Evolutionary conservation across 2,797 vertebrate species (phyloP), one percentile per base, ranked within the genome.

Genomic region (Salmo trutta): DNA sequence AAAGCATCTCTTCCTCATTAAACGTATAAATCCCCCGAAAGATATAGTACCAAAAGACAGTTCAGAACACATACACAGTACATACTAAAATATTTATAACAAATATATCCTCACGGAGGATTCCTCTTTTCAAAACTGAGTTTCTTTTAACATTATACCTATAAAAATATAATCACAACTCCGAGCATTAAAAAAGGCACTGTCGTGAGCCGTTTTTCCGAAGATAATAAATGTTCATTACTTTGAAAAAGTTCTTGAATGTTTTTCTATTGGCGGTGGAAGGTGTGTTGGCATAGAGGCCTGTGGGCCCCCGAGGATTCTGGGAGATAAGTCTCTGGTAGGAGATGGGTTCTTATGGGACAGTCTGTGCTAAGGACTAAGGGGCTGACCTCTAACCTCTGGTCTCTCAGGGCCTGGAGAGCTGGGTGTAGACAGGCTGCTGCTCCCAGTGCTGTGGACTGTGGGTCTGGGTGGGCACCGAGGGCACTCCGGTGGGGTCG

Each of bases 51-150:
- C 88, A 92, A 79, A 91, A 93, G 83, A 92, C 77, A 92, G 93
- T 94, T 94, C 93, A 95, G 90, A 93, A 96, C 95, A 97, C 97
- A 99, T 99, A 99, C 97, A 98, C 97, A 99, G 97, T 99, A 98
- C 98, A 99, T 98, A 99, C 97, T 98, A 98, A 96, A 95, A 96
- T 97, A 98, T 95, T 97, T 94, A 97, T 95, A 96, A 96, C 93
- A 95, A 94, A 95, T 95, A 96, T 95, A 86, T 98, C 97, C 98
- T 99, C 97, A 99, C 96, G 96, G 97, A 99, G 98, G 97, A 98
- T 89, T 94, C 80, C 80, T 86, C 78, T 87, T 84, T 78, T 88
- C 84, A 74, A 64, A 62, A 77, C 65, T 72, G 66, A 77, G 87
- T 88, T 88, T 90, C 87, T 89, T 90, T 91, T 21, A 59, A 94